Evolutionary conservation across 2,888 invertebrate genomes (phyloP), one percentile per base, ranked within the genome.

Genomic region (Charanyca ferruginea): DNA sequence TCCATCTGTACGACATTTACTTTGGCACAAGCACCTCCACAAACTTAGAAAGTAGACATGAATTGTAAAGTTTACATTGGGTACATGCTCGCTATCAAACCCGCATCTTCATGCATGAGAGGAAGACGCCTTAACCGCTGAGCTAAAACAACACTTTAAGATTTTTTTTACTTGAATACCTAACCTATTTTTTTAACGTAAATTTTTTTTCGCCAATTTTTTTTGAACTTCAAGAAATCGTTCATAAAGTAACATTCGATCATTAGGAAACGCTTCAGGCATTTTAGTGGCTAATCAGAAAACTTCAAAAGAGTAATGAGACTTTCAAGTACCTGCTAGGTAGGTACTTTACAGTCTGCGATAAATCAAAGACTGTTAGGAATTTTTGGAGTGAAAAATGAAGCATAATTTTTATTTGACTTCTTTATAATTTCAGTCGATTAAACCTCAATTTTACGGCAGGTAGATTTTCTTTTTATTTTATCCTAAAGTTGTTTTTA

Each of bases 351-450:
- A 38, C 11, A 65, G 65, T 48, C 45, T 38, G 0, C 28, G 9
- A 58, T 44, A 73, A 52, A 57, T 61, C 47, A 57, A 74, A 74
- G 47, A 20, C 22, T n/a, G 25, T 67, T 66, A 5, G 13, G 47
- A 28, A n/a, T 3, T 41, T 20, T 45, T 11, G 0, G 6, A 28
- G 22, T 16, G 16, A 45, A 16, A 45, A 42, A 45, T 54, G 32
- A 16, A 2, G 32, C 41, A 25, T 44, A 0, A 8, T 47, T 71
- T 71, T 44, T 0, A 18, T 53, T 48, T 52, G 52, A 25, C 23
- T 47, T 41, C 41, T 55, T 23, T 28, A 52, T 53, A 28, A 44
- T 71, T 53, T 48, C 48, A 2, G 61, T 23, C 25, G 41, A 35
- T 61, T 68, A 28, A 47, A 61, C 22, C 20, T 47, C 25, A 61